Percentiles rank a stretch among this genome's conserved stretches.
These are phyloP conservation scores for Podarcis muralis DNA, from an alignment of 2,113 vertebrate genomes.

Conservation along the genomic window DNA sequence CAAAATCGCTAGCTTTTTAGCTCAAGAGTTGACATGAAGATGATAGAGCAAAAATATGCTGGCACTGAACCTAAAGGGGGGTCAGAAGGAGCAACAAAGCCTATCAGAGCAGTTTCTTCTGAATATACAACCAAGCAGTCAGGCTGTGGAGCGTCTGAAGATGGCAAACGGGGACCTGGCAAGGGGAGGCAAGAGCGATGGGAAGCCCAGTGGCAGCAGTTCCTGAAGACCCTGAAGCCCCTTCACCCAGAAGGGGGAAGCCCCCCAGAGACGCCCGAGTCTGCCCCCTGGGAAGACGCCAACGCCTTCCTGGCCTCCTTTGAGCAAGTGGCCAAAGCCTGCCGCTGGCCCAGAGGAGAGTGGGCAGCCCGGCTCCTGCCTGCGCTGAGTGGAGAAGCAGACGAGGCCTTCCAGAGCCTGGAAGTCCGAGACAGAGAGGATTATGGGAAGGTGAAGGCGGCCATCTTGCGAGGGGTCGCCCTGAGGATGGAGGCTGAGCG, in stretches of 20 bases:
- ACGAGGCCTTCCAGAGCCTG: no score
- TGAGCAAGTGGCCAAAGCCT: no score
- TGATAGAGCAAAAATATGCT: not conserved
- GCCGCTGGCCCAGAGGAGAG: no score
- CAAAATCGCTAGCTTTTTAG: not conserved
- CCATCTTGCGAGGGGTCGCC: no score
- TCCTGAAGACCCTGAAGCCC: not conserved
- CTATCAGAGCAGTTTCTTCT: not conserved
- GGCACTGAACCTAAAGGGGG: not conserved
- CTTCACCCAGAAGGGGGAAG: not conserved
- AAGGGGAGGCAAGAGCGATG: not conserved
- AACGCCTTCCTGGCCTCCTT: no score
- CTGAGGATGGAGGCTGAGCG: no score
- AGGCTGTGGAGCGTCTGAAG: not conserved
- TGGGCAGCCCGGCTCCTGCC: no score
- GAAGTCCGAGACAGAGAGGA: no score
- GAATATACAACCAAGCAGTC: no score
- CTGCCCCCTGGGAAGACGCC: not conserved
- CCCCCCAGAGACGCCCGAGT: not conserved
- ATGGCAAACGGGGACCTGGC: no score
- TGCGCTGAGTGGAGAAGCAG: no score
- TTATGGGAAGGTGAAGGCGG: no score
- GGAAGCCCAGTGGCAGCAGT: constrained; percentile 7
- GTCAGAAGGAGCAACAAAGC: not conserved
- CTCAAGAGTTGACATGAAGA: not conserved